These are phyloP conservation scores for Falco cherrug DNA, from an alignment of 2,797 vertebrate species.

Conservation along the genomic window DNA sequence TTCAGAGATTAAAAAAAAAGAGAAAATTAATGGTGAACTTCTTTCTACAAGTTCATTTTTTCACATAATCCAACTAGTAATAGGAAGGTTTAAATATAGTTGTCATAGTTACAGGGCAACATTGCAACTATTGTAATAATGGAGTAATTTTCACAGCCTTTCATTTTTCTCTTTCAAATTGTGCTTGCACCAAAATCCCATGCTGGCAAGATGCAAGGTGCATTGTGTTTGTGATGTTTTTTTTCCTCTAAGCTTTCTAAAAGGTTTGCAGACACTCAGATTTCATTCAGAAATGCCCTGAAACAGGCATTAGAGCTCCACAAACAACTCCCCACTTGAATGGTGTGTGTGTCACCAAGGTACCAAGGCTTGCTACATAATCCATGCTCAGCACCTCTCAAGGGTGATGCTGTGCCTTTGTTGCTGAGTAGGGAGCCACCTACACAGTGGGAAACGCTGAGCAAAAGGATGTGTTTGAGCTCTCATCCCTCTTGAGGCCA, in stretches of 20 bases:
- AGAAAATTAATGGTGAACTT: slow-evolving; percentile 33
- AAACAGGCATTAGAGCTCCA: not conserved
- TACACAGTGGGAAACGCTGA: not conserved
- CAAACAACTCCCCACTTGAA: not conserved
- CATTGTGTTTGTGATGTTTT: not conserved
- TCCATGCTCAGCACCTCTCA: not conserved
- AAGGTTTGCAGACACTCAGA: not conserved
- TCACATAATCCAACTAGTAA: slow-evolving; percentile 12
- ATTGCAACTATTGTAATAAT: slow-evolving; percentile 6
- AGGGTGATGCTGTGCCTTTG: not conserved
- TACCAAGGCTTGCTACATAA: not conserved
- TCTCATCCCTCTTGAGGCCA: not conserved
- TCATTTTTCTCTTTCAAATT: slow-evolving; percentile 18
- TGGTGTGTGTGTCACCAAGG: not conserved
- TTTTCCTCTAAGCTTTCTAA: not conserved
- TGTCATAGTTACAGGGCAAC: slow-evolving; percentile 63
- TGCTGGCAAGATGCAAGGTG: not conserved
- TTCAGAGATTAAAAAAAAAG: not conserved
- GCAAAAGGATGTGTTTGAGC: not conserved
- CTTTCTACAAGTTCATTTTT: not conserved
- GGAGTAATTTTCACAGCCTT: slow-evolving; percentile 19
- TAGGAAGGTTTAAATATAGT: slow-evolving; percentile 40
- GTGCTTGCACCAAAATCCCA: not conserved
- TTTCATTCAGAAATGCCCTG: not conserved
- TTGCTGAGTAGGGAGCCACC: not conserved